Percentiles rank a stretch among this genome's conserved stretches.
Conservation (phyloP, 2,113 vertebrate genomes). For the Poecile atricapillus region DNA sequence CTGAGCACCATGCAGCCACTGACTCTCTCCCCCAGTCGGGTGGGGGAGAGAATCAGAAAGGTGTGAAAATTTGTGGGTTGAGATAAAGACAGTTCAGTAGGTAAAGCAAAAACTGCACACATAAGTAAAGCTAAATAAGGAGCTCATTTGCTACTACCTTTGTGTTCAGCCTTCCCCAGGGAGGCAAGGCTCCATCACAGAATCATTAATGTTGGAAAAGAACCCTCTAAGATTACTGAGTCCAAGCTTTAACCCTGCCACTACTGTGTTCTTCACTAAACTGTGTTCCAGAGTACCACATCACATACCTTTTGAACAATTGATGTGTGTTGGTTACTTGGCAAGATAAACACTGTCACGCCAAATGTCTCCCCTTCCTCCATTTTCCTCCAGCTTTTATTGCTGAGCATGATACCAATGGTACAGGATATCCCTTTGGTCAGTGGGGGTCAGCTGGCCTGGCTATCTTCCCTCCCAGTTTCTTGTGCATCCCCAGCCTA, state of each 20-base stretch:
- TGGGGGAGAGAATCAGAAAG: not conserved
- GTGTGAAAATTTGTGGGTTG: not conserved
- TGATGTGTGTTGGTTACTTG: not conserved
- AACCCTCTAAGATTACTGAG: not conserved
- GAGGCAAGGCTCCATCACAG: not conserved
- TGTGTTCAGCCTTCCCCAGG: not conserved
- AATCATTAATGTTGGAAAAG: not conserved
- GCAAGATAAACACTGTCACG: accelerated
- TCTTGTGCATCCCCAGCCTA: not conserved
- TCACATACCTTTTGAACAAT: not conserved
- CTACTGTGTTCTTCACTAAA: not conserved
- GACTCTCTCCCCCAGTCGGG: not conserved
- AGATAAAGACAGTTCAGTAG: not conserved
- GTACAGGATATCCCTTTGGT: not conserved
- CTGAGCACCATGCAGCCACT: not conserved
- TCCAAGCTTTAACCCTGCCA: not conserved
- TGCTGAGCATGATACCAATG: not conserved
- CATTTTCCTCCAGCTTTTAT: not conserved
- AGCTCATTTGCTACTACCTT: not conserved
- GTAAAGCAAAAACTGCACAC: not conserved
- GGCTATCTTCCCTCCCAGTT: not conserved
- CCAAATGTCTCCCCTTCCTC: not conserved
- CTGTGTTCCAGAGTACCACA: not conserved
- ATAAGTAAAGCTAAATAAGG: not conserved
- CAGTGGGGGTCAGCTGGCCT: not conserved